Percentiles rank a stretch among this genome's conserved stretches.
Evolutionary conservation across 2,113 vertebrate species (phyloP).

Genomic region (Coturnix japonica): DNA sequence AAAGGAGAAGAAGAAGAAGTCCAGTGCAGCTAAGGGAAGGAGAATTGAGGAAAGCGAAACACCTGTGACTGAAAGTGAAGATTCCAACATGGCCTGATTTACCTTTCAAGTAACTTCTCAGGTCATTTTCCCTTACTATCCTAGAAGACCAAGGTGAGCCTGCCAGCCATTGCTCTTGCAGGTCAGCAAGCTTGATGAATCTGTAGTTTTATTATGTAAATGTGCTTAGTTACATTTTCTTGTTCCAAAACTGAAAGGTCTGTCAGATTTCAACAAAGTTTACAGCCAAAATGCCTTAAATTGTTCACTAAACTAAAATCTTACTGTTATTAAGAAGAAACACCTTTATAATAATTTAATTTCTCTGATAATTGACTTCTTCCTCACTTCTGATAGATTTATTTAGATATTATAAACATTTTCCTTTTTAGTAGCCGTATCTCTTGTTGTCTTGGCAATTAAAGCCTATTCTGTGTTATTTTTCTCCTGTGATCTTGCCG

Average conservation of each 20-base stretch:
- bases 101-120: not conserved
- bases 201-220: not conserved
- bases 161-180: not conserved
- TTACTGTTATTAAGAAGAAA: not conserved
- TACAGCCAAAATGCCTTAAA: not conserved
- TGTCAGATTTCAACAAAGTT: not conserved
- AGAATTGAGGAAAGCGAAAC: constrained; percentile 23
- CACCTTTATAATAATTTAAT: not conserved
- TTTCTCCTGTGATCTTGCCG: not conserved
- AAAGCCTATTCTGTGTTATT: not conserved
- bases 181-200: not conserved
- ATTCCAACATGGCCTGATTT: constrained; percentile 48
- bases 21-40: constrained; percentile 11
- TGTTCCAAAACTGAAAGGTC: not conserved
- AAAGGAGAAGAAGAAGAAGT: constrained; percentile 73
- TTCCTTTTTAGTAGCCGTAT: not conserved
- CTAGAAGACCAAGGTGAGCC: not conserved
- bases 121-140: not conserved
- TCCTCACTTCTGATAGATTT: not conserved
- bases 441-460: not conserved
- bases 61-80: constrained; percentile 50
- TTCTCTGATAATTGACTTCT: not conserved
- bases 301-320: not conserved
- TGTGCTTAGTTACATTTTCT: not conserved
- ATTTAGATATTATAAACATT: not conserved